Percentiles rank a stretch among this genome's conserved stretches.
Conservation (phyloP, 2,113 vertebrate genomes). For the Anhinga anhinga region DNA sequence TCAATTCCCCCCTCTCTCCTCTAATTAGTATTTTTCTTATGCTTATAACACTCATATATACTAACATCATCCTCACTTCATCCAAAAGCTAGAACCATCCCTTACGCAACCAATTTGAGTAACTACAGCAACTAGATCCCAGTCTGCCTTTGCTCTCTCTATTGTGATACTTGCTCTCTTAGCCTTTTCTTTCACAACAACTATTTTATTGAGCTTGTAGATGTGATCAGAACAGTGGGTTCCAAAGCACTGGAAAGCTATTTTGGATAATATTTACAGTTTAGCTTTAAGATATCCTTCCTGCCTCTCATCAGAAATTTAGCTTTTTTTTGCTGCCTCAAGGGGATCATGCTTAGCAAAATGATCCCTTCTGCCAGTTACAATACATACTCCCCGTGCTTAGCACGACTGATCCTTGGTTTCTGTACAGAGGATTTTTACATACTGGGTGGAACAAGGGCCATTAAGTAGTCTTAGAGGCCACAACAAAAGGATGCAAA, state of each 20-base stretch:
- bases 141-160: neutral
- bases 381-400: neutral
- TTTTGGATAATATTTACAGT: neutral
- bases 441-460: neutral
- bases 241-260: neutral
- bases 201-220: neutral
- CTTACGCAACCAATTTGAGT: neutral
- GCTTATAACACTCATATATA: neutral
- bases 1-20: neutral
- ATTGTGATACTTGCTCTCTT: neutral
- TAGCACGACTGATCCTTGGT: neutral
- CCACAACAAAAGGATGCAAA: neutral
- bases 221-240: neutral
- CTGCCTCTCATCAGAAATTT: neutral
- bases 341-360: neutral
- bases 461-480: neutral
- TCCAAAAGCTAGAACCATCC: neutral
- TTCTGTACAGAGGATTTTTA: neutral
- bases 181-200: neutral
- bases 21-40: neutral
- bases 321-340: neutral
- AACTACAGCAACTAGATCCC: neutral
- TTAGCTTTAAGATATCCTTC: neutral
- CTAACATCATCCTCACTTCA: neutral
- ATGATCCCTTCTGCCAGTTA: neutral